Evolutionary conservation across 2,797 vertebrate species (phyloP).

Genomic region (Rallus crepitans): DNA sequence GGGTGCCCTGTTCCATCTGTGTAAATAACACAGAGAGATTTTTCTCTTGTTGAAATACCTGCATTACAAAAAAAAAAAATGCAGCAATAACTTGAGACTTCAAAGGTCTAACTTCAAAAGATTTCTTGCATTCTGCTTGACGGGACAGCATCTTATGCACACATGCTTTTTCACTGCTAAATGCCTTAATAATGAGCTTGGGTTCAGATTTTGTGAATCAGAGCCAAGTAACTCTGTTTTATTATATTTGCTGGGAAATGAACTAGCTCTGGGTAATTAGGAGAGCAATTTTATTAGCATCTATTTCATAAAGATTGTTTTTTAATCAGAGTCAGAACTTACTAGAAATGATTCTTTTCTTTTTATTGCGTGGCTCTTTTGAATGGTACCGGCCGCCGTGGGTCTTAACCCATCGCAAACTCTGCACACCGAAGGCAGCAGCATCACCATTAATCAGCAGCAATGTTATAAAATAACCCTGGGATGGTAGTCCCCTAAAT

Average conservation of each 20-base stretch:
- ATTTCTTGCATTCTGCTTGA: conserved; percentile 83
- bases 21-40: conserved; percentile 74
- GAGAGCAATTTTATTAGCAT: conserved; percentile 88
- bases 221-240: conserved; percentile 86
- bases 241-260: conserved; percentile 88
- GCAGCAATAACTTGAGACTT: conserved; percentile 82
- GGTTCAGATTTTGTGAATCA: conserved; percentile 85
- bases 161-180: conserved; percentile 83
- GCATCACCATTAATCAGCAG: conserved; percentile 66
- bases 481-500: conserved; percentile 57
- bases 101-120: conserved; percentile 86
- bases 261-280: conserved; percentile 87
- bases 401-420: conserved; percentile 72
- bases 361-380: conserved; percentile 73
- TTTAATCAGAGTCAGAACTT: conserved; percentile 88
- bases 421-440: conserved; percentile 54
- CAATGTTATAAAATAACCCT: conserved; percentile 65
- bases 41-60: conserved; percentile 80
- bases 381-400: conserved; percentile 45
- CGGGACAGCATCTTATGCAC: conserved; percentile 82
- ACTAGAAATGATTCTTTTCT: conserved; percentile 82
- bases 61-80: conserved; percentile 59
- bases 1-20: conserved; percentile 71
- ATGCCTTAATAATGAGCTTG: conserved; percentile 86
- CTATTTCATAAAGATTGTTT: conserved; percentile 88